A percentile compares a stretch with the other conserved stretches of the same genome.
These are phyloP conservation scores for Hippocampus comes DNA, from an alignment of 2,113 vertebrate species.

Conservation along the genomic window DNA sequence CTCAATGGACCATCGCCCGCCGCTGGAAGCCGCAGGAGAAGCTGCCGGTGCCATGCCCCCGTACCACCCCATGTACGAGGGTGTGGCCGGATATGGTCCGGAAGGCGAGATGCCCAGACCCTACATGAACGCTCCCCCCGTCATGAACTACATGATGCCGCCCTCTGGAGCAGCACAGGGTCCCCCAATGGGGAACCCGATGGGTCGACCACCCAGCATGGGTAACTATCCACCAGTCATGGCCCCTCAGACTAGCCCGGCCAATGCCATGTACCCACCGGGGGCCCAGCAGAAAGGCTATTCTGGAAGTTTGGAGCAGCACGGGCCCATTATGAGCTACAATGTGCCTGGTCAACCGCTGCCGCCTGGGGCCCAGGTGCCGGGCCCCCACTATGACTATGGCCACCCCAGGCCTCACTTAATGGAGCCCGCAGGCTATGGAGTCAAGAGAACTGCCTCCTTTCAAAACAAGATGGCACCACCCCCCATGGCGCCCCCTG, in stretches of 20 bases:
- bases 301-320: constrained; percentile 76
- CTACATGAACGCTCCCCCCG: constrained; percentile 75
- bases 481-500: constrained; percentile 54
- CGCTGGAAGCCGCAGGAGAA: constrained; percentile 82
- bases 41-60: constrained; percentile 72
- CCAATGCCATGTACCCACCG: constrained; percentile 67
- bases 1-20: constrained; percentile 79
- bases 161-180: constrained; percentile 76
- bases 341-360: constrained; percentile 77
- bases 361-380: constrained; percentile 73
- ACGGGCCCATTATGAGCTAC: constrained; percentile 79
- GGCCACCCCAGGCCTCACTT: constrained; percentile 77
- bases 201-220: constrained; percentile 77
- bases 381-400: constrained; percentile 81
- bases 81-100: constrained; percentile 73
- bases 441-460: constrained; percentile 90
- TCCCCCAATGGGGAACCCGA: constrained; percentile 75
- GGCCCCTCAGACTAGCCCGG: constrained; percentile 62
- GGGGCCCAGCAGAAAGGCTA: constrained; percentile 80
- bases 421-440: constrained; percentile 81
- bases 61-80: constrained; percentile 85
- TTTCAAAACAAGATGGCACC: constrained; percentile 90
- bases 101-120: constrained; percentile 81
- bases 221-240: constrained; percentile 73
- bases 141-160: constrained; percentile 86